These are phyloP conservation scores for Orthonyx spaldingii DNA, from an alignment of 2,113 vertebrate species.

Conservation along the genomic window DNA sequence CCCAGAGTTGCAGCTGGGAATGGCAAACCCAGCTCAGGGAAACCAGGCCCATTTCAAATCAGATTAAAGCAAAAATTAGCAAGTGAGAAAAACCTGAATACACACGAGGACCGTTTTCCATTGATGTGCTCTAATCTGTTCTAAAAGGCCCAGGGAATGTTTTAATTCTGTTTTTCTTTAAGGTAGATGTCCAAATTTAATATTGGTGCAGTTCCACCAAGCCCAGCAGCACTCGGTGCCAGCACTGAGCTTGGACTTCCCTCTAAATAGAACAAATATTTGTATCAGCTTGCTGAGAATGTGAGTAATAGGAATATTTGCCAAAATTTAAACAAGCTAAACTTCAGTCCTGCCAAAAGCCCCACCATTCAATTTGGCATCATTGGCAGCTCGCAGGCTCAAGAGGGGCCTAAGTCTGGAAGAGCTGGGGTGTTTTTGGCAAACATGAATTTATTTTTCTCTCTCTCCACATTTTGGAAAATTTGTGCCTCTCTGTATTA, in stretches of 20 bases:
- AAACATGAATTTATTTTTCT: background rate
- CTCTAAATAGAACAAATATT: constrained; percentile 62
- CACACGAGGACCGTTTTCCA: background rate
- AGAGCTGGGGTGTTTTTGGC: constrained; percentile 44
- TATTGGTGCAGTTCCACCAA: background rate
- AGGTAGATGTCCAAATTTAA: constrained; percentile 40
- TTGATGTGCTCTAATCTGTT: constrained; percentile 2
- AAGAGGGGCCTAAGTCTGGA: constrained; percentile 50
- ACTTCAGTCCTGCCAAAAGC: constrained; percentile 32
- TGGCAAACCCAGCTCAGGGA: background rate
- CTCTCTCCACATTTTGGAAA: constrained; percentile 57
- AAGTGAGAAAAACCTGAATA: background rate
- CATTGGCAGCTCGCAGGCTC: constrained; percentile 30
- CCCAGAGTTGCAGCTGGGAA: background rate
- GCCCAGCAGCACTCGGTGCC: background rate
- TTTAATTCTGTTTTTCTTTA: constrained; percentile 44
- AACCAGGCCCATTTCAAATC: background rate
- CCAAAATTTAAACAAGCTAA: constrained; percentile 60
- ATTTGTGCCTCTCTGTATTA: constrained; percentile 49
- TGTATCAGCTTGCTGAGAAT: constrained; percentile 54
- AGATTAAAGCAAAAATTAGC: constrained; percentile 48
- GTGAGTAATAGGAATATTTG: constrained; percentile 43
- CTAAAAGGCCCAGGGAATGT: background rate
- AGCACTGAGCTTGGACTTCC: constrained; percentile 39
- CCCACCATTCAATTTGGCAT: constrained; percentile 49